Percentiles rank a stretch among this genome's conserved stretches.
Conservation (phyloP, 1,140 invertebrate genomes). For the Drosophila neocordata region DNA sequence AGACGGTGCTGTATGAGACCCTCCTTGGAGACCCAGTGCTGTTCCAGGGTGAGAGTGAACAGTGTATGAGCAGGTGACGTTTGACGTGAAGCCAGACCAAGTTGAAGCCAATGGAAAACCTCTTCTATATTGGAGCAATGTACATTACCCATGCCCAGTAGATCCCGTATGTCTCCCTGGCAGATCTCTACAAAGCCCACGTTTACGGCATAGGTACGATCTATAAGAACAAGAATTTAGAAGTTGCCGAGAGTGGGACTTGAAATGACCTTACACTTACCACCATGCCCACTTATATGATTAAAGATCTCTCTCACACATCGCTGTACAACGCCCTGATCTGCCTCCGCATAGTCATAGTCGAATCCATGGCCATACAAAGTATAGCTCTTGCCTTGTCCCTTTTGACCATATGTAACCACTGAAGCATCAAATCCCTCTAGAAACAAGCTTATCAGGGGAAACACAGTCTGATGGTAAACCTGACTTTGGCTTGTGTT, state of each 20-base stretch:
- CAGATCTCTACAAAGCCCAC: conserved; percentile 87
- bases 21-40: conserved; percentile 86
- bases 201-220: conserved; percentile 85
- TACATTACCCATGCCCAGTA: conserved; percentile 84
- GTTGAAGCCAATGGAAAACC: conserved; percentile 84
- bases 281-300: conserved; percentile 85
- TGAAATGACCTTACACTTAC: conserved; percentile 17
- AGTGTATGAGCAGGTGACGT: conserved; percentile 83
- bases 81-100: conserved; percentile 81
- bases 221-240: conserved; percentile 35
- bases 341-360: conserved; percentile 87
- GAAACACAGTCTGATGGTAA: conserved; percentile 83
- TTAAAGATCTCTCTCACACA: conserved; percentile 89
- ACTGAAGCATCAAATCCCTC: conserved; percentile 90
- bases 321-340: conserved; percentile 90
- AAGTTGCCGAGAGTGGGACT: not conserved
- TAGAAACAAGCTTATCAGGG: conserved; percentile 86
- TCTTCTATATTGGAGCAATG: conserved; percentile 84
- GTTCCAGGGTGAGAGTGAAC: conserved; percentile 88
- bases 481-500: conserved; percentile 83
- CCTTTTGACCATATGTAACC: conserved; percentile 90
- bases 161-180: conserved; percentile 84
- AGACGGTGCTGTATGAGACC: conserved; percentile 84
- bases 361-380: conserved; percentile 89
- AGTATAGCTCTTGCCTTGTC: conserved; percentile 91